phyloP scores from a whole-genome alignment of 1,140 invertebrate species.

The Drosophila sechellia region DNA sequence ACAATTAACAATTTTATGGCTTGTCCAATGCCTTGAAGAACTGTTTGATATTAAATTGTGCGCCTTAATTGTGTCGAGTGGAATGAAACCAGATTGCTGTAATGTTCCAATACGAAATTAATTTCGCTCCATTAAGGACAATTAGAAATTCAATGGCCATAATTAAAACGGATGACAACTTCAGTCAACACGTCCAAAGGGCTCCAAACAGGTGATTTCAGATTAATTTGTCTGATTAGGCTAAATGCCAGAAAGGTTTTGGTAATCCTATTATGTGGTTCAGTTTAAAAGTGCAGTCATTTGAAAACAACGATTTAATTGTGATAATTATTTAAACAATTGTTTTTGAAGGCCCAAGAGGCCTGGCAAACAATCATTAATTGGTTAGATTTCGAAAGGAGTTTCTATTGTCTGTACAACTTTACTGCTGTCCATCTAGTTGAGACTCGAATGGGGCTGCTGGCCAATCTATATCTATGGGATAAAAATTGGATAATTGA shows the following conservation, averaged over 20 bases:
- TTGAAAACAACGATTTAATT: constrained; percentile 47
- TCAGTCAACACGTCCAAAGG: constrained; percentile 24
- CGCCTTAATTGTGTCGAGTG: constrained; percentile 21
- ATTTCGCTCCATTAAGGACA: constrained; percentile 37
- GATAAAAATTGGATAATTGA: constrained; percentile 20
- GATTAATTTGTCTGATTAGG: constrained; percentile 23
- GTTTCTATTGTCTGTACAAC: not conserved
- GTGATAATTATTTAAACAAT: constrained; percentile 49
- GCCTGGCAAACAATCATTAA: not conserved
- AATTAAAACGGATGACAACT: constrained; percentile 44
- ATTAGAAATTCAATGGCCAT: constrained; percentile 32
- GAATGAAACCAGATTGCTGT: constrained; percentile 38
- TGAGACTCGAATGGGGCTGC: constrained; percentile 3
- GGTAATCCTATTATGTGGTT: not conserved
- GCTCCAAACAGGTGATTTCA: constrained; percentile 28
- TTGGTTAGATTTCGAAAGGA: not conserved
- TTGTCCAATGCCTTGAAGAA: not conserved
- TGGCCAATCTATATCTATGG: constrained; percentile 35
- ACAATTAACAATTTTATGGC: constrained; percentile 34
- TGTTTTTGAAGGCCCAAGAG: constrained; percentile 32
- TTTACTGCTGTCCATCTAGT: not conserved
- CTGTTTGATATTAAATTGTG: constrained; percentile 23
- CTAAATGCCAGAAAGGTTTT: not conserved
- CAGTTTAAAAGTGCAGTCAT: constrained; percentile 30
- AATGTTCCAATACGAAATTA: constrained; percentile 47